A percentile compares a stretch with the other conserved stretches of the same genome.
Evolutionary conservation across 2,113 vertebrate genomes (phyloP).

Genomic region (Microcebus jonahi): DNA sequence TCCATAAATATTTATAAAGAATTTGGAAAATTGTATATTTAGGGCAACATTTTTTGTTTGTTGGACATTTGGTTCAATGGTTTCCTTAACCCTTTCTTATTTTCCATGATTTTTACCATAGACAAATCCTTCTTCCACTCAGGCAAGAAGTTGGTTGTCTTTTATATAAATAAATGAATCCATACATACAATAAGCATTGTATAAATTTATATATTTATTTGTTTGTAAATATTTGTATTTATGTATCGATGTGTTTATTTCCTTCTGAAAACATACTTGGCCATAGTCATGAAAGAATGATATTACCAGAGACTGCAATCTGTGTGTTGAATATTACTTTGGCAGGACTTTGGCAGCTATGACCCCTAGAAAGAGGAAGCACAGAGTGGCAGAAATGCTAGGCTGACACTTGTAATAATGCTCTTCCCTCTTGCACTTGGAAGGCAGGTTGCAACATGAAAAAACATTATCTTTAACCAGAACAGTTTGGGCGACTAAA

Average conservation of each 20-base stretch:
- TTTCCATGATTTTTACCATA: conserved; percentile 31
- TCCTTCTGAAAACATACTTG: background rate
- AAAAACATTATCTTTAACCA: background rate
- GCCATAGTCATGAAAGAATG: background rate
- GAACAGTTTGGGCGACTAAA: background rate
- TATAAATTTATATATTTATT: background rate
- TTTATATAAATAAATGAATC: conserved; percentile 26
- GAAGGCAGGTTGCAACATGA: background rate
- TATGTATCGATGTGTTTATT: background rate
- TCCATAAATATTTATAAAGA: background rate
- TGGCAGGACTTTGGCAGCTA: background rate
- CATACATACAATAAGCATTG: background rate
- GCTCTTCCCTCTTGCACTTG: background rate
- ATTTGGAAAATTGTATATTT: background rate
- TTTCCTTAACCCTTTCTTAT: background rate
- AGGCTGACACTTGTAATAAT: background rate
- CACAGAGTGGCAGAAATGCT: background rate
- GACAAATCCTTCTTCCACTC: background rate
- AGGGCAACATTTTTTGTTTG: background rate
- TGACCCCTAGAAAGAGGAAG: background rate
- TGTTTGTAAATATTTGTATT: background rate
- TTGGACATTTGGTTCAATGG: background rate
- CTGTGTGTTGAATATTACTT: background rate
- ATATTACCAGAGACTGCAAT: background rate
- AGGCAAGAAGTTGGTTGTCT: background rate